phyloP scores from a whole-genome alignment of 1,140 invertebrate species.

The Meloidogyne chitwoodi region DNA sequence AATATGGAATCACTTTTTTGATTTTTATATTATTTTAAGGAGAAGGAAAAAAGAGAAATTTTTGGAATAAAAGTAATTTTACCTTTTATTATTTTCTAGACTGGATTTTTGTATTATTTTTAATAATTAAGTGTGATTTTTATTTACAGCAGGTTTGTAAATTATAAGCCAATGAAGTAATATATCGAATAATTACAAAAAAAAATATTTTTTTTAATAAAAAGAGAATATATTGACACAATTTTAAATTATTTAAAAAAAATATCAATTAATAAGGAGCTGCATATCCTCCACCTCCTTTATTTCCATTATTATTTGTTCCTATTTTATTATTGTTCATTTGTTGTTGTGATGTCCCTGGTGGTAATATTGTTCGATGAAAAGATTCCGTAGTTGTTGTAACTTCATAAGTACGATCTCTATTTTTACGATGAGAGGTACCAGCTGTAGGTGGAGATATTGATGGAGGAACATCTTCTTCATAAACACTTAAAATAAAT shows the following conservation, averaged over 20 bases:
- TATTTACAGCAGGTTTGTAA: too few relatives aligned
- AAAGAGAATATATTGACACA: not conserved
- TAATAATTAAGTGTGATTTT: too few relatives aligned
- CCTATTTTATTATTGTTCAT: not conserved
- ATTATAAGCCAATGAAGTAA: too few relatives aligned
- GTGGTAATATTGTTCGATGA: constrained; percentile 54
- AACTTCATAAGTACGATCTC: constrained; percentile 59
- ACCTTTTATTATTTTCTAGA: too few relatives aligned
- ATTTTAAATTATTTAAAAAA: not conserved
- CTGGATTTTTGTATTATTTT: too few relatives aligned
- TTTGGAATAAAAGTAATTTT: too few relatives aligned
- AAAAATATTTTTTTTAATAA: not conserved
- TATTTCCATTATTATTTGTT: not conserved
- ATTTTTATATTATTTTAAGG: not conserved
- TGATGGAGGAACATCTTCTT: constrained; percentile 50
- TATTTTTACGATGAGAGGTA: constrained; percentile 42
- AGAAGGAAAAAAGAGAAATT: too few relatives aligned
- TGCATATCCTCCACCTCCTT: not conserved
- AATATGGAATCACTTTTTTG: constrained; percentile 42
- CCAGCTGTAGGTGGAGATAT: constrained; percentile 21
- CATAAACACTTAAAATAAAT: constrained; percentile 59
- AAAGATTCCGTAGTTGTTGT: constrained; percentile 59
- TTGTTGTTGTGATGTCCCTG: constrained; percentile 28
- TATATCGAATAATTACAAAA: too few relatives aligned
- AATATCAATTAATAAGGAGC: not conserved